Evolutionary conservation across 2,113 vertebrate species (phyloP), one percentile per base, ranked within the genome.

Genomic region (Megaceryle torquata): DNA sequence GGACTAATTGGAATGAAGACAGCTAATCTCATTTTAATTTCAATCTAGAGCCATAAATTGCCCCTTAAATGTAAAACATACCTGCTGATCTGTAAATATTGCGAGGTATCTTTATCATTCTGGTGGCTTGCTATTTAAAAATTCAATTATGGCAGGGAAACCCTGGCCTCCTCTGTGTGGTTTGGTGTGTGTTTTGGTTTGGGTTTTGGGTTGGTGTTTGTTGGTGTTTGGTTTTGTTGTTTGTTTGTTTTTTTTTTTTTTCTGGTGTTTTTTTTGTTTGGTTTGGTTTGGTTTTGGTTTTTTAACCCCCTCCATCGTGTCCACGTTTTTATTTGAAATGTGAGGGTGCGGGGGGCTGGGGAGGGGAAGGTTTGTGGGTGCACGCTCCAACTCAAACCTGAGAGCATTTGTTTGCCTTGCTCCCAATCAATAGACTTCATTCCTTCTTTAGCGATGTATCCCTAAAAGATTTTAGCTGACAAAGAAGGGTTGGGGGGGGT

Each of bases 21-120:
- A 91, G 93, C 95, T 92, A 84, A 92, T 89, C 94, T 95, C 4
- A 96, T 97, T 97, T 97, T 95, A 41, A 95, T 92, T 95, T 91
- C 94, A 89, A 91, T 79, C 93, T 60, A 9, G 83, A 76, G 91
- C 84, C 94, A 96, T 96, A 95, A 97, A 96, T 97, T 93, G 86
- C 79, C 82, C 81, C 95, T 95, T 91, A 92, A 95, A 96, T 79
- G 93, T 85, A 95, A 92, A 95, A 91, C 93, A 92, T 95, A 96
- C 96, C 95, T 96, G 95, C 95, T 95, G 95, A 84, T 95, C 95
- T 95, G 96, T 95, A 95, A 96, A 94, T 91, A 95, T 90, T 92
- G 95, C 46, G 74, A 91, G 95, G 77, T 85, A 51, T 85, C 88
- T 92, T 86, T 74, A 88, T 70, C 94, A 93, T 83, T 53, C 83